Evolutionary conservation across 1,140 invertebrate genomes (phyloP), one percentile per base, ranked within the genome.

Genomic region (Ips typographus): DNA sequence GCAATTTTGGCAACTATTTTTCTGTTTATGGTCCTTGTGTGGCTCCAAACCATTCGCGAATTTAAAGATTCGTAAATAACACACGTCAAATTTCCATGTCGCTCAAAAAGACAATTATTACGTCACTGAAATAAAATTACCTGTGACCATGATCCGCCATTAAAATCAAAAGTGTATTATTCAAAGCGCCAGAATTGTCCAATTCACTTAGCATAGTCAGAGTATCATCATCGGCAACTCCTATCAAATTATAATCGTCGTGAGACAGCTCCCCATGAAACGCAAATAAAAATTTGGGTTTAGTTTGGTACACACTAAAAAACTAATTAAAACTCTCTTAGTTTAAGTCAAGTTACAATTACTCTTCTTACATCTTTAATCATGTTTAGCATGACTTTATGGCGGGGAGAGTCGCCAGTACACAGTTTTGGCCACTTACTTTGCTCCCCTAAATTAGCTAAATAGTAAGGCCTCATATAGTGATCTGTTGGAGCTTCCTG

Each of bases 221-320:
- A 4, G 90, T 79, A 78, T 92, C 92, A 1, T 89, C 83, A 79
- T 96, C 95, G 1, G 90, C 88, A 3, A 86, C 84, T 44, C 88
- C 86, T 38, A 95, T 86, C 74, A 90, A 82, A 81, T 94, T 93
- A 75, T 90, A 89, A 73, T 93, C 88, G 78, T 95, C 90, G 75
- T 97, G 92, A 2, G 93, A 95, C n/a, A 97, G 84, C 77, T 95
- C 94, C 0, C 88, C 89, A 76, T 96, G 93, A 84, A 93, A 95
- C 40, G 89, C 90, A 79, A 98, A 95, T 1, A 88, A 80, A 79
- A 96, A 98, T 74, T 91, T 91, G 2, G 90, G 91, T 65, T 86
- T 84, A 1, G 88, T 72, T 78, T 85, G 79, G 84, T 91, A 88
- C 79, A 87, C 85, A 83, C 76, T 56, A 81, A 81, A 74, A 69